A percentile compares a stretch with the other conserved stretches of the same genome.
Evolutionary conservation across 2,113 vertebrate genomes (phyloP).

Genomic region (Chelonoidis abingdonii): DNA sequence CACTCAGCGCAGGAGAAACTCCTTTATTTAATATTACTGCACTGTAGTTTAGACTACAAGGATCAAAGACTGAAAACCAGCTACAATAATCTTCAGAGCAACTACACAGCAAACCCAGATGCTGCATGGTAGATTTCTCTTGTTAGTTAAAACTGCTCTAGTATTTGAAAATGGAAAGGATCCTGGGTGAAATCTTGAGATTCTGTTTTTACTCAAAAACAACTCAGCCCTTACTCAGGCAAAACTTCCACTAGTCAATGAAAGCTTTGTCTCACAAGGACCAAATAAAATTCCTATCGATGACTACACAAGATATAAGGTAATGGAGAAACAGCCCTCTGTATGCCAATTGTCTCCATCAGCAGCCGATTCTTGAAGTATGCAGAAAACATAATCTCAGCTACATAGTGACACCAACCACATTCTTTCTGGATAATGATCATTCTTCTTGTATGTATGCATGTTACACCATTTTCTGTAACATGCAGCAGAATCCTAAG

Average conservation of each 20-base stretch:
- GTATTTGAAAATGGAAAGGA: background rate
- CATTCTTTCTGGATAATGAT: background rate
- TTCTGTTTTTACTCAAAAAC: background rate
- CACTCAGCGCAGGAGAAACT: background rate
- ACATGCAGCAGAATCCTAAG: rapidly evolving
- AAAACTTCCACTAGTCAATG: background rate
- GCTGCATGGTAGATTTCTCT: background rate
- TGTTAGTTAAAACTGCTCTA: background rate
- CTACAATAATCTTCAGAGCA: rapidly evolving
- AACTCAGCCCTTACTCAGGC: background rate
- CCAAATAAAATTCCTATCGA: background rate
- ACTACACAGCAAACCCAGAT: background rate
- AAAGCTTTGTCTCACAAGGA: background rate
- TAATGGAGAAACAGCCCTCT: background rate
- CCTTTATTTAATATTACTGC: background rate
- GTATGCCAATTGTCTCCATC: background rate
- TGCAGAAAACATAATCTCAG: background rate
- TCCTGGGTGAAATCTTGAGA: background rate
- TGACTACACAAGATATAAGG: background rate
- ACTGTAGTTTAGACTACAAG: background rate
- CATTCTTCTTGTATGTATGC: background rate
- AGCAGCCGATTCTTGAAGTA: rapidly evolving
- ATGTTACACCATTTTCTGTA: rapidly evolving
- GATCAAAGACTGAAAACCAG: background rate
- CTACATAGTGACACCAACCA: rapidly evolving